These are phyloP conservation scores for Pelodiscus sinensis DNA, from an alignment of 2,113 vertebrate species.

Conservation along the genomic window DNA sequence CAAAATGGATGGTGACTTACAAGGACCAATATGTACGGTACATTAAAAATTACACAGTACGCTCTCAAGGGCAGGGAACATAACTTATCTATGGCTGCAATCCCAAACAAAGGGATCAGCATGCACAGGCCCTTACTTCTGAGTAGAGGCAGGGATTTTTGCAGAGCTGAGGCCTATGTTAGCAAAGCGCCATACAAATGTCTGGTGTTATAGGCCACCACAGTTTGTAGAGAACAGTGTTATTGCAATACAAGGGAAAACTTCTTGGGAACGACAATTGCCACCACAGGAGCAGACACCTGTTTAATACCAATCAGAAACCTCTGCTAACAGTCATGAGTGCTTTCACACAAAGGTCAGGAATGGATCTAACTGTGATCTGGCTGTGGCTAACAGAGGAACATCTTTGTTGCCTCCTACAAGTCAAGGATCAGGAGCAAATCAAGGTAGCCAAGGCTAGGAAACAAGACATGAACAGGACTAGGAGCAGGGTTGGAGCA, in stretches of 20 bases:
- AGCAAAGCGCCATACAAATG: neutral
- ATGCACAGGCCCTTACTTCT: neutral
- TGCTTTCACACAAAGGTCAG: neutral
- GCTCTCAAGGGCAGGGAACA: neutral
- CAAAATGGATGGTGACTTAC: neutral
- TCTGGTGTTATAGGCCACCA: neutral
- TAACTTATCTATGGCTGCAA: neutral
- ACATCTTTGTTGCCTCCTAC: neutral
- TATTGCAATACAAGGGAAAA: accelerated
- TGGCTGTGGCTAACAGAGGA: neutral
- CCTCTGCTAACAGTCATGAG: neutral
- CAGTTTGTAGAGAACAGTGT: neutral
- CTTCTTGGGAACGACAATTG: neutral
- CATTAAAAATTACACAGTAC: neutral
- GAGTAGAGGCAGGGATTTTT: neutral
- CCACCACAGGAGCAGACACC: no score
- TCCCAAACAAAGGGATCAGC: neutral
- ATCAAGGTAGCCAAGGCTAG: neutral
- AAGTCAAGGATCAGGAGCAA: neutral
- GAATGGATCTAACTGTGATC: neutral
- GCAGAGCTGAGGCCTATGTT: accelerated
- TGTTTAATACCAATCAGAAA: neutral
- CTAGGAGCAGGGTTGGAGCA: neutral
- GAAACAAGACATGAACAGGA: neutral
- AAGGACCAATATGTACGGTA: accelerated